phyloP scores from a whole-genome alignment of 2,113 vertebrate genomes.

The Leptosomus discolor region DNA sequence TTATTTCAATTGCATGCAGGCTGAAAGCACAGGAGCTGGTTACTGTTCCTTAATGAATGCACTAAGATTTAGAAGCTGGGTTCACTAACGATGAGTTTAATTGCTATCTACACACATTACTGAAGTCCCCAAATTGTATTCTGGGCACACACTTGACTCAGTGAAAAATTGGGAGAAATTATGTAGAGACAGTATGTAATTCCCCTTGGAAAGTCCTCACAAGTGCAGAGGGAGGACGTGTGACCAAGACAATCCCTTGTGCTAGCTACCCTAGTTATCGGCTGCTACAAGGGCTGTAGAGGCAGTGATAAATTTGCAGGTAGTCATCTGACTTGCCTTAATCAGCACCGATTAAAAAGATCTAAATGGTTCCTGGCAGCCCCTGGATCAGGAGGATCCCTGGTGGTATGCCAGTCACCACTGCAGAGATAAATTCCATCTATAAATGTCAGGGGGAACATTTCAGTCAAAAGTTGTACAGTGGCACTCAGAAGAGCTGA shows the following conservation, averaged over 20 bases:
- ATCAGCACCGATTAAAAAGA: slow-evolving; percentile 56
- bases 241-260: neutral
- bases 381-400: slow-evolving; percentile 4
- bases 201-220: slow-evolving; percentile 30
- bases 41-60: slow-evolving; percentile 8
- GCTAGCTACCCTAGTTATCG: neutral
- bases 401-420: neutral
- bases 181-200: slow-evolving; percentile 18
- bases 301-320: slow-evolving; percentile 37
- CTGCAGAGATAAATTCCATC: slow-evolving; percentile 19
- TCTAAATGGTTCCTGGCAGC: slow-evolving; percentile 33
- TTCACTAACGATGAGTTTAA: slow-evolving; percentile 16
- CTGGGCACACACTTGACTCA: slow-evolving; percentile 17
- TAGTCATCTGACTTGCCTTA: slow-evolving; percentile 32
- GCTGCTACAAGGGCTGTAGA: neutral
- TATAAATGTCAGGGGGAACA: slow-evolving; percentile 2
- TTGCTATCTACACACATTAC: neutral
- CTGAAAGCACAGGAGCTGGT: neutral
- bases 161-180: slow-evolving; percentile 42
- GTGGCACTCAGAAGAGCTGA: neutral
- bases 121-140: slow-evolving; percentile 44
- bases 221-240: neutral
- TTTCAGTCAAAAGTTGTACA: neutral
- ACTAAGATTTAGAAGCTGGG: neutral
- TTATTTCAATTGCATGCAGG: neutral